Evolutionary conservation across 2,797 vertebrate genomes (phyloP), one percentile per base, ranked within the genome.

Genomic region (Muscicapa comitata): DNA sequence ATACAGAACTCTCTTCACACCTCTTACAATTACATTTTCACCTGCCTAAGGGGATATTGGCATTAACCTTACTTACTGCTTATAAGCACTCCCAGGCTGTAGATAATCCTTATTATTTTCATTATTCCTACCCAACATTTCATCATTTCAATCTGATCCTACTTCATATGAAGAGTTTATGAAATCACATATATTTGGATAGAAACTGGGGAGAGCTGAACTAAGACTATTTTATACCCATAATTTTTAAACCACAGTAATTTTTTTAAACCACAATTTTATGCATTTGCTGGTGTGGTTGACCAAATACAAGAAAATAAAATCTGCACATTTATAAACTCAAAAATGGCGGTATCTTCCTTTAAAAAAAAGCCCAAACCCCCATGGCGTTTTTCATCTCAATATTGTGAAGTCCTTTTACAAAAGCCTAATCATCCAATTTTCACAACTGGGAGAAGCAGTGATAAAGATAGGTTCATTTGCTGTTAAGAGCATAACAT

Each of bases 1-100:
- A 54, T 24, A 67, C n/a, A 66, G 74, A 87, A 18, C 48, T 74
- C 66, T 51, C 35, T 82, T 89, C 93, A 68, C 94, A 93, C 73
- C 54, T 88, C 57, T 96, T 94, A 90, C 19, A 91, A 87, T 94
- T 90, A 68, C 65, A 94, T 94, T 96, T 92, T 84, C 93, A 95
- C 88, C 72, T 86, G 59, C 75, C 93, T 80, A 24, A 59, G 66
- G 58, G 59, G 62, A 68, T 47, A 91, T 45, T 91, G 51, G 29
- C 78, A 91, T 61, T 74, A 77, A 55, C 20, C 3, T 42, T 93
- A 57, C 65, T 94, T 94, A 61, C 79, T 94, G 51, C 29, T 37
- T 76, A 88, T n/a, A 65, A 92, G 76, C 73, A 78, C 19, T 86
- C 48, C 51, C 11, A 33, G 76, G 74, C 80, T 87, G 47, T 21